phyloP scores from a whole-genome alignment of 1,140 invertebrate genomes.

The Diorhabda carinulata region DNA sequence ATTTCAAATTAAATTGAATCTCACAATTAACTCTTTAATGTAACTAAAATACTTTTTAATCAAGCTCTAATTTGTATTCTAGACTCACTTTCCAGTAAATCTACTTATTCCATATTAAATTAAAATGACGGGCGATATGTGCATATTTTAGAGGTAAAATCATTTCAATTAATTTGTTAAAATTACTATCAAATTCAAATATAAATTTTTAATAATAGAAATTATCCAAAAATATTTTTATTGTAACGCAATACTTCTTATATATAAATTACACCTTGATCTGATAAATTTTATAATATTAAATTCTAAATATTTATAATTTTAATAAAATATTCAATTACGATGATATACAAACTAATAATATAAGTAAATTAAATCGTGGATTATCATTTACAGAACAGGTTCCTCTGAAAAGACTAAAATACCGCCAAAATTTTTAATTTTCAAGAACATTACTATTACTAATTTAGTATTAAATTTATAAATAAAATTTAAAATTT shows the following conservation, averaged over 20 bases:
- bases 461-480: slow-evolving; percentile 49
- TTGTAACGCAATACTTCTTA: slow-evolving; percentile 54
- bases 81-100: slow-evolving; percentile 63
- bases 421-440: slow-evolving; percentile 42
- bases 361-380: no score
- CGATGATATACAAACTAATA: no score
- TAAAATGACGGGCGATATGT: slow-evolving; percentile 68
- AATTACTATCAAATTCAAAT: slow-evolving; percentile 54
- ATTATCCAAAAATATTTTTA: slow-evolving; percentile 46
- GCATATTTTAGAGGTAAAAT: slow-evolving; percentile 53
- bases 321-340: slow-evolving; percentile 52
- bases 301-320: slow-evolving; percentile 51
- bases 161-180: slow-evolving; percentile 45
- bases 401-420: no score
- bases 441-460: slow-evolving; percentile 53
- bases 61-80: slow-evolving; percentile 54
- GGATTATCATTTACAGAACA: no score
- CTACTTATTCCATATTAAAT: slow-evolving; percentile 62
- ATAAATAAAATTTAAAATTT: no score
- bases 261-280: slow-evolving; percentile 57
- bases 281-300: slow-evolving; percentile 50
- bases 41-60: slow-evolving; percentile 46
- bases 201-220: slow-evolving; percentile 44
- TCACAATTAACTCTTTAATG: slow-evolving; percentile 52
- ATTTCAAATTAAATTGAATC: slow-evolving; percentile 38